Base-by-base conservation (phyloP, 2,888 invertebrate genomes). In the Allophyes oxyacanthae region DNA sequence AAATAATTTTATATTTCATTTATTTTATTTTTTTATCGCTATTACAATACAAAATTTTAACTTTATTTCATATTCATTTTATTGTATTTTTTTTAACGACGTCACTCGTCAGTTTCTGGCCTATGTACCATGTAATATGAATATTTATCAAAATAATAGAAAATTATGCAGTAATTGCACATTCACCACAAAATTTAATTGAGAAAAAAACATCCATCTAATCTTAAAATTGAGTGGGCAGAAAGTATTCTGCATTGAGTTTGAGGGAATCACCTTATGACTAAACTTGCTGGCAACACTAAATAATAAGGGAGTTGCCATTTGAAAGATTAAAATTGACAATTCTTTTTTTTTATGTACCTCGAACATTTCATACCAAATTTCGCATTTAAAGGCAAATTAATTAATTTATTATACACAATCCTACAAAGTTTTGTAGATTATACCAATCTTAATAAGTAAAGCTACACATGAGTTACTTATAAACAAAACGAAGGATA, bases 21-120 rank as follows among this genome's bases (percentile, higher is more conserved):
- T 55, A 58, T 60, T 62, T 66, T 72, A 78, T 20, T 20, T 69
- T 72, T 75, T 54, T 56, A 65, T 69, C 41, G 46, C 64, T 69
- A 64, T 57, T 64, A 66, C 55, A 72, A 74, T 66, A 72, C 75
- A 76, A 74, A 72, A 72, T 66, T 43, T 48, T 34, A 45, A 55
- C 43, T 43, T 48, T 33, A 54, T 48, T 64, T 56, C 13, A 28
- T 36, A 49, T 43, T 46, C 46, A 42, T 50, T 56, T 57, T 45
- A 59, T 46, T 59, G 41, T 57, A 41, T 57, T 55, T 57, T 46
- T 49, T 55, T 61, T 48, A 55, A 53, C 40, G 45, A 57, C 43
- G 33, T 32, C 13, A 10, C 37, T 34, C 36, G 55, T 62, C 50
- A 20, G 14, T 42, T 48, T 10, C 11, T 49, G 36, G 50, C 33